phyloP scores from a whole-genome alignment of 2,888 invertebrate genomes.

The Scaptomyza polygonia region DNA sequence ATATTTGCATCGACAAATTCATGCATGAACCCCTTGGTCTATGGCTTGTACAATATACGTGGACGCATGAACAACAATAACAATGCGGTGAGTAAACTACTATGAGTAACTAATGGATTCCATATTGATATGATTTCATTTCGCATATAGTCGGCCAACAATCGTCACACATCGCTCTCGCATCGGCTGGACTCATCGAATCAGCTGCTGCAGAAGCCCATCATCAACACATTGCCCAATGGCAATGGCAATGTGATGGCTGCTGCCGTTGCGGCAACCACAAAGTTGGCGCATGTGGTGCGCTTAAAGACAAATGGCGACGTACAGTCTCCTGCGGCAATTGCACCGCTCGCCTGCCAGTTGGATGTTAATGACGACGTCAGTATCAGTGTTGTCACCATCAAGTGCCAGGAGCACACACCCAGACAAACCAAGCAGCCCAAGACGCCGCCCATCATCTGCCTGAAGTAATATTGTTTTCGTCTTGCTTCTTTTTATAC shows the following conservation, averaged over 20 bases:
- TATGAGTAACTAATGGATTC: too few relatives aligned
- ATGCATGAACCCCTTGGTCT: conserved; percentile 98
- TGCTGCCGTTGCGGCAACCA: conserved; percentile 65
- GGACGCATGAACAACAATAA: conserved; percentile 78
- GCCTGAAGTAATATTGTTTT: conserved; percentile 71
- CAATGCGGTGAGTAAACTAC: conserved; percentile 64
- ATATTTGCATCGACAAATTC: conserved; percentile 98
- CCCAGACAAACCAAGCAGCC: conserved; percentile 37
- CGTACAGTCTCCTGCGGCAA: conserved; percentile 32
- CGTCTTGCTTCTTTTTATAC: too few relatives aligned
- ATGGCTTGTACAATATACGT: conserved; percentile 93
- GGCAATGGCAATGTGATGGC: conserved; percentile 57
- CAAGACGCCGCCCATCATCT: conserved; percentile 61
- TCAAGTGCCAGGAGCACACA: conserved; percentile 56
- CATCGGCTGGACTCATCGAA: conserved; percentile 81
- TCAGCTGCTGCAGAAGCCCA: conserved; percentile 77
- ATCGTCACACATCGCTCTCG: conserved; percentile 82
- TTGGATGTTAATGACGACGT: conserved; percentile 51
- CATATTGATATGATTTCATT: background rate
- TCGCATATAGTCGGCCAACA: conserved; percentile 75
- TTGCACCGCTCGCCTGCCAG: conserved; percentile 44
- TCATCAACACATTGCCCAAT: conserved; percentile 58
- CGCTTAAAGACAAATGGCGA: conserved; percentile 57
- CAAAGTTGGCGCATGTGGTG: conserved; percentile 70
- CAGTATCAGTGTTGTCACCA: conserved; percentile 60